Base-by-base conservation (phyloP, 64 coral and sea anemone species). In the Hydrozoanthus tunicans region DNA sequence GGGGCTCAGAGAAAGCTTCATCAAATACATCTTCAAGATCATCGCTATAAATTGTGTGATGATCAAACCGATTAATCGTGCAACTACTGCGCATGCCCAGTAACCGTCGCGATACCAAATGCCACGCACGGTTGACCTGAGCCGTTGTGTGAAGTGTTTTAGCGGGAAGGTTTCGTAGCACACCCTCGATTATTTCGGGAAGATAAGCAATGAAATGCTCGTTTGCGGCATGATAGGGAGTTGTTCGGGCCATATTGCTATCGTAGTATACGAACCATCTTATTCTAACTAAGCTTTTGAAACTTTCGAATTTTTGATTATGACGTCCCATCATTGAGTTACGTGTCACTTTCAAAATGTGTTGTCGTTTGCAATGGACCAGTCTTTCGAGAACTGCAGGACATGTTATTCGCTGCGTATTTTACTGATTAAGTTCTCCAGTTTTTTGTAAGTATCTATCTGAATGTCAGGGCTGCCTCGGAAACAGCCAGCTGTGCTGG, bases 171-270 rank as follows among this genome's bases (percentile, higher is more conserved):
- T 90, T 66, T 6, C 90, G 68, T 59, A 96, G 53, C 9, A 96
- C 93, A 25, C 90, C 71, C 59, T 96, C 95, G 8, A 96, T 80
- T 58, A 96, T 92, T 81, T 96, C 95, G 52, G 95, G 95, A 80
- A 96, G 77, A 65, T 72, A 82, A 23, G 78, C 92, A 4, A 96
- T 63, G 74, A 91, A 93, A 24, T 71, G 68, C 51, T 88, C 84
- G 55, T 60, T 53, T 26, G 84, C 14, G 5, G 55, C 2, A 23
- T n/a, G 55, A 26, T 74, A 74, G 32, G 84, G 84, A 14, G 58
- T 3, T 51, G 84, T 88, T 53, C 84, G 84, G 14, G 84, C 68
- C 84, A 88, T 88, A 32, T 88, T 56, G 79, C 27, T 26, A 13
- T 25, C n/a, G 27, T 56, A 7, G 9, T 15, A 26, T 52, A n/a